These are phyloP conservation scores for Tarsius wallacei DNA, from an alignment of 2,797 vertebrate genomes.

Conservation along the genomic window DNA sequence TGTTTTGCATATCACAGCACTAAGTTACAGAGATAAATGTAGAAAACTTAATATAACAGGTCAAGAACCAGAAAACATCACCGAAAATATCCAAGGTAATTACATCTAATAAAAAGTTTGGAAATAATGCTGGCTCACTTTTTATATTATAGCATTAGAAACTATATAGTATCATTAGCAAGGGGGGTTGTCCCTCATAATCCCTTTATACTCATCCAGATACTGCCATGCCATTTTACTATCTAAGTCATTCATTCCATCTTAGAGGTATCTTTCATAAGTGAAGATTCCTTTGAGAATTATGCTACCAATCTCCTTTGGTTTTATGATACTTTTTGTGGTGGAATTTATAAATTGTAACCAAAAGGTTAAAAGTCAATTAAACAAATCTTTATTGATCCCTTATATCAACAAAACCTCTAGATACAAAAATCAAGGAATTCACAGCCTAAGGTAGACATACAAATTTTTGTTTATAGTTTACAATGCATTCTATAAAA, in stretches of 20 bases:
- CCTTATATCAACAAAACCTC: not conserved
- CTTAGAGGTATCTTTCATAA: not conserved
- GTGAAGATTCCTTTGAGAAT: not conserved
- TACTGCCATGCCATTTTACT: not conserved
- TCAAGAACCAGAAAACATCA: not conserved
- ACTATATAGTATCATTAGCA: not conserved
- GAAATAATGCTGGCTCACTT: not conserved
- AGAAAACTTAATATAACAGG: not conserved
- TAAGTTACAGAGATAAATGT: not conserved
- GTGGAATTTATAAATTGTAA: not conserved
- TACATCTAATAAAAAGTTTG: not conserved
- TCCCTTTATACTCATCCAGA: not conserved
- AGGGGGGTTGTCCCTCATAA: not conserved
- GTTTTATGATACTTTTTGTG: not conserved
- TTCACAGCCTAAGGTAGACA: not conserved
- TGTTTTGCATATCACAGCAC: not conserved
- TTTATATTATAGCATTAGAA: not conserved
- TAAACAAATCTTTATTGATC: not conserved
- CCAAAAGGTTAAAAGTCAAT: not conserved
- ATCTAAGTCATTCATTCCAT: not conserved
- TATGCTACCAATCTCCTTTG: not conserved
- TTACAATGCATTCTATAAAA: not conserved
- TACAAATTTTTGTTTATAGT: not conserved
- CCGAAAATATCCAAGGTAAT: slow-evolving; percentile 14
- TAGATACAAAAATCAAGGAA: not conserved